Percentiles rank a stretch among this genome's conserved stretches.
Evolutionary conservation across 53 echinoderm and acorn worm species (phyloP).

Genomic region (Antedon mediterranea): DNA sequence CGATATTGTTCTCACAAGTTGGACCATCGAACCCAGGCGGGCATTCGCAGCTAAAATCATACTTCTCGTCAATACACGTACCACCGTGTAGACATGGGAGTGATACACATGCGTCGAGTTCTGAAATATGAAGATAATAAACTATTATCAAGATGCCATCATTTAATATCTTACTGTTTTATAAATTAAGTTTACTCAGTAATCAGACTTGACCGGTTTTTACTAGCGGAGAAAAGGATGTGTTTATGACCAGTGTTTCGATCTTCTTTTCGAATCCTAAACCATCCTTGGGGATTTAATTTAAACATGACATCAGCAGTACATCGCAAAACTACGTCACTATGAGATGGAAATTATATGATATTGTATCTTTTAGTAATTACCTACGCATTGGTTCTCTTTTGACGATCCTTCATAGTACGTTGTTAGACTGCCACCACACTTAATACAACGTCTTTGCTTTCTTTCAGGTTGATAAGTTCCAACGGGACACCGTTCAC

Average conservation of each 20-base stretch:
- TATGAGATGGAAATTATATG: no score
- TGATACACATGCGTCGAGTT: slow-evolving; percentile 21
- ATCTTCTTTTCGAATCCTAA: no score
- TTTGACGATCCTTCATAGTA: slow-evolving; percentile 7
- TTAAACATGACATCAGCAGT: no score
- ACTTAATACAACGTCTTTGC: slow-evolving; percentile 15
- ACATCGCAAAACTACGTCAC: no score
- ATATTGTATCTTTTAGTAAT: not conserved
- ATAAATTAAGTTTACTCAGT: no score
- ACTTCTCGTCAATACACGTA: slow-evolving; percentile 5
- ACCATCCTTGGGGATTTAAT: no score
- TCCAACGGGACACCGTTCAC: slow-evolving; percentile 20
- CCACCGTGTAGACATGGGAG: slow-evolving; percentile 14
- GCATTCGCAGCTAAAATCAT: slow-evolving; percentile 15
- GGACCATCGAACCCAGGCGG: slow-evolving; percentile 16
- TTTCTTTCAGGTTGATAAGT: slow-evolving; percentile 13
- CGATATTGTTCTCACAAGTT: slow-evolving; percentile 18
- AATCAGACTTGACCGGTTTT: no score
- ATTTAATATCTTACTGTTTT: no score
- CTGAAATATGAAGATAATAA: slow-evolving; percentile 19
- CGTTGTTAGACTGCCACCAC: slow-evolving; percentile 12
- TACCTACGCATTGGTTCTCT: not conserved
- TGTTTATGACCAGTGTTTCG: no score
- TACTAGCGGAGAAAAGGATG: no score
- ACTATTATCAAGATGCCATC: no score